Evolutionary conservation across 2,888 invertebrate species (phyloP), one percentile per base, ranked within the genome.

Genomic region (Drosophila setosimentum): DNA sequence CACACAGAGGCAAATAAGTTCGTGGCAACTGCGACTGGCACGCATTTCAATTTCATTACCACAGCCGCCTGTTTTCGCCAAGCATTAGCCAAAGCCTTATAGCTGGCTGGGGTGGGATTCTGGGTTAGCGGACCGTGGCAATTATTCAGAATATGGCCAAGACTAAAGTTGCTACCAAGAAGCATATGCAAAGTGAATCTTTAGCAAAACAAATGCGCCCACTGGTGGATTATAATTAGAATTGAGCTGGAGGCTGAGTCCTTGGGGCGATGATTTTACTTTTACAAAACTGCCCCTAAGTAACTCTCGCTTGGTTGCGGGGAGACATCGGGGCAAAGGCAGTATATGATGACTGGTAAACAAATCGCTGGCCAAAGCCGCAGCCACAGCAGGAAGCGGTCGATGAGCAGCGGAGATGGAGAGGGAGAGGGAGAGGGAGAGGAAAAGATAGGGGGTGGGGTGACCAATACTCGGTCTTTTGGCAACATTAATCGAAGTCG

Each of bases 401-500:
- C n/a, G 8, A 18, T 45, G 21, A 45, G 21, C 2, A 24, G 21
- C 16, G 45, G 7, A 21, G 45, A 21, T 16, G 24, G 24, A 0
- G 16, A 24, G 24, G 7, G 16, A 24, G 21, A 16, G 16, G 21
- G 0, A 10, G 18, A 3, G 3, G 8, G 2, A 16, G 16, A 2
- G 21, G 8, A 2, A 16, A 16, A 8, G 3, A 0, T 2, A 3
- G 21, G 18, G 24, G 40, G 24, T n/a, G 24, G 30, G 54, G 65
- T 30, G 68, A 75, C 72, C 76, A 84, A 80, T 59, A 42, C 33
- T 58, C 37, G 54, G 64, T 32, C 63, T 67, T 79, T 86, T 73
- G 82, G 74, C 76, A 77, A 79, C 77, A 87, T 85, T 85, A 87
- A 85, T 89, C 85, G 83, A 89, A 85, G 73, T 67, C 73, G 73